Conservation (phyloP, 1,140 invertebrate species). For the Conus betulinus region DNA sequence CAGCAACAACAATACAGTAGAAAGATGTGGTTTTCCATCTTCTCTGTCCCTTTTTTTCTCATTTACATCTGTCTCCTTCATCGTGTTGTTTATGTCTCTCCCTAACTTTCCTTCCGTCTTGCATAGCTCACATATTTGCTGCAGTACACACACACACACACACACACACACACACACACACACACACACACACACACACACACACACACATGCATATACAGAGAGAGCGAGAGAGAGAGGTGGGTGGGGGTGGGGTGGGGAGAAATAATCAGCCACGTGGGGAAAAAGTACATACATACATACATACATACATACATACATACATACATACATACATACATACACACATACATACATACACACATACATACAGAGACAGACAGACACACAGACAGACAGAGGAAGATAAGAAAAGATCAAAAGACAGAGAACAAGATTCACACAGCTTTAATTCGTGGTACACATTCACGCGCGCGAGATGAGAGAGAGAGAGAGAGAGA, state of each 20-base stretch:
- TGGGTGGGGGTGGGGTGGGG: no score
- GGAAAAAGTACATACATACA: not conserved
- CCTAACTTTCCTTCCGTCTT: not conserved
- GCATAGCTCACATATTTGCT: not conserved
- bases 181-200: slow-evolving; percentile 15
- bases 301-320: not conserved
- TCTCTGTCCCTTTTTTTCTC: not conserved
- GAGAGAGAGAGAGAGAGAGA: no score
- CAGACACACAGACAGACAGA: not conserved
- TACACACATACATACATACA: not conserved
- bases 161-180: slow-evolving; percentile 15
- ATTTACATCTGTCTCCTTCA: not conserved
- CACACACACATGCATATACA: not conserved
- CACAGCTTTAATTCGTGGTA: no score
- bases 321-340: not conserved
- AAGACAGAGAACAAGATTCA: no score
- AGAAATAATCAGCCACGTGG: no score
- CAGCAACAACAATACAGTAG: not conserved
- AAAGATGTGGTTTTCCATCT: not conserved
- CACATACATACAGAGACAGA: not conserved
- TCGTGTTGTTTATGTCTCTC: not conserved
- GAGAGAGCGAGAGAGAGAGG: not conserved
- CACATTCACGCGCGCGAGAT: no score
- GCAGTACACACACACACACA: not conserved
- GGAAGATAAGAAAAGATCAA: not conserved